Percentiles rank a stretch among this genome's conserved stretches.
Evolutionary conservation across 2,797 vertebrate species (phyloP).

Genomic region (Tenualosa thibaudeaui): DNA sequence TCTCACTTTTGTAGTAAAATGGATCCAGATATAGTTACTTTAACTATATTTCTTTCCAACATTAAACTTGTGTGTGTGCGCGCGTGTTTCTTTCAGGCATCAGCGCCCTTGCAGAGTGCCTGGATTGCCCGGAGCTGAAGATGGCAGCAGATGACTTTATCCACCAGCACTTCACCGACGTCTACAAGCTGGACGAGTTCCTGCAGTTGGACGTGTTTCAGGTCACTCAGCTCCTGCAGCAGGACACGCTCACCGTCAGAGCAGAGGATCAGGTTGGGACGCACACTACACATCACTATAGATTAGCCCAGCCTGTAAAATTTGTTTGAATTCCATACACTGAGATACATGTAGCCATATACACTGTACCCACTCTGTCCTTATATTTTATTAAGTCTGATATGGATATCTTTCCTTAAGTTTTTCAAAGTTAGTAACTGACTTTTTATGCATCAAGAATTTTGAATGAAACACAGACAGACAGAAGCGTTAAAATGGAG

Average conservation of each 20-base stretch:
- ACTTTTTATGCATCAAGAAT: not conserved
- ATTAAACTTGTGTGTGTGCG: not conserved
- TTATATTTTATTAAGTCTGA: too few species aligned
- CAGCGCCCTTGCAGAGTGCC: slow-evolving; percentile 91
- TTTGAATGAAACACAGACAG: not conserved
- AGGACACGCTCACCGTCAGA: slow-evolving; percentile 92
- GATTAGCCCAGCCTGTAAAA: not conserved
- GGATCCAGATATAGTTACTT: not conserved
- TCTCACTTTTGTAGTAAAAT: not conserved
- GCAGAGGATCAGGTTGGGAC: slow-evolving; percentile 90
- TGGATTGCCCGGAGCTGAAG: slow-evolving; percentile 94
- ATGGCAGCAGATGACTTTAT: slow-evolving; percentile 91
- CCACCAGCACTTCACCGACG: slow-evolving; percentile 96
- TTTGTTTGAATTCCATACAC: not conserved
- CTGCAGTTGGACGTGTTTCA: slow-evolving; percentile 91
- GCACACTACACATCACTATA: not conserved
- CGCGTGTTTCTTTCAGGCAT: slow-evolving; percentile 76
- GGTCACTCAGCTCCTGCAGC: slow-evolving; percentile 91
- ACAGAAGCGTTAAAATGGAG: not conserved
- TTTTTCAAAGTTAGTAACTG: not conserved
- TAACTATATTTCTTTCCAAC: too few species aligned
- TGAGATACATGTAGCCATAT: not conserved
- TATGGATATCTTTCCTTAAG: not conserved
- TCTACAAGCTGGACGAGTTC: slow-evolving; percentile 97
- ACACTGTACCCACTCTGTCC: too few species aligned